Evolutionary conservation across 2,113 vertebrate genomes (phyloP).

Genomic region (Prinia subflava): DNA sequence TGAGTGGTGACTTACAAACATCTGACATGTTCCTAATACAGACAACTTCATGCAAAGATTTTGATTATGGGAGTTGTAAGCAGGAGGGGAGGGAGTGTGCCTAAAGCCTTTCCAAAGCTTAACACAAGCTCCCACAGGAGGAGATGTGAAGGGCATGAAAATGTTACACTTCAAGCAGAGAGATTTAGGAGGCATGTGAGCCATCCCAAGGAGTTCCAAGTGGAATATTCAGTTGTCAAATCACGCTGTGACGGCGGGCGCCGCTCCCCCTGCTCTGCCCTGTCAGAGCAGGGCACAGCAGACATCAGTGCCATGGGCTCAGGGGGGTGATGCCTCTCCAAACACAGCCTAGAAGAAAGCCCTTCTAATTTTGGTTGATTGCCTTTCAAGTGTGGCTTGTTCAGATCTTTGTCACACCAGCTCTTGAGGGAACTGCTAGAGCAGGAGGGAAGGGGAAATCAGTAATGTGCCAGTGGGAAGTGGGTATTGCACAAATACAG

Average conservation of each 20-base stretch:
- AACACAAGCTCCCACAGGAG: not conserved
- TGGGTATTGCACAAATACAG: not conserved
- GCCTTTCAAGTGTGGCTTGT: not conserved
- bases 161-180: not conserved
- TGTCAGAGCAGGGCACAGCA: not conserved
- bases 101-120: not conserved
- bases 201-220: not conserved
- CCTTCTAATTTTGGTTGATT: not conserved
- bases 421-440: not conserved
- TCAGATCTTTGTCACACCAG: accelerated
- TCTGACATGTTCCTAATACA: not conserved
- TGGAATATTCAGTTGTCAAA: not conserved
- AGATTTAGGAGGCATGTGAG: conserved; percentile 10
- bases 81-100: not conserved
- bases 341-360: not conserved
- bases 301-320: not conserved
- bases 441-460: not conserved
- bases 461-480: accelerated
- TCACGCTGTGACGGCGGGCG: accelerated
- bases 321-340: not conserved
- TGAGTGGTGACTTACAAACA: not conserved
- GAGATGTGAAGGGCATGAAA: not conserved
- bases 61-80: not conserved
- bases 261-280: not conserved
- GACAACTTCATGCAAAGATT: not conserved